phyloP scores from a whole-genome alignment of 2,888 invertebrate species.

The Calephelis perditalis region DNA sequence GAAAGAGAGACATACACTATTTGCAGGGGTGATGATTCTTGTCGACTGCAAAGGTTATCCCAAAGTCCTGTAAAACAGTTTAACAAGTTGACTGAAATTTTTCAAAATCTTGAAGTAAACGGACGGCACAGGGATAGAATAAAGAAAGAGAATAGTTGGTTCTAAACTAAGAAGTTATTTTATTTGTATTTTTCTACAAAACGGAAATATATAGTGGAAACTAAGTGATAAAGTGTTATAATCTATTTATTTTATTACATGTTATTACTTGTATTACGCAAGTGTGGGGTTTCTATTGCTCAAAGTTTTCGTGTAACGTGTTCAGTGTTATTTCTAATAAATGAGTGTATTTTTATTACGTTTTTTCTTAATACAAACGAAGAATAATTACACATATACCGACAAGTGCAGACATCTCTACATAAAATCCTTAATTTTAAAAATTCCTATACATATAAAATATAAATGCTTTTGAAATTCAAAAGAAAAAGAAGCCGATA shows the following conservation, averaged over 20 bases:
- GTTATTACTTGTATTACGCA: slow-evolving; percentile 38
- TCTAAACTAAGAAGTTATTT: slow-evolving; percentile 37
- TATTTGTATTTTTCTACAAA: slow-evolving; percentile 17
- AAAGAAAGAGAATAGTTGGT: slow-evolving; percentile 73
- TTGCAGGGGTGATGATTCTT: slow-evolving; percentile 43
- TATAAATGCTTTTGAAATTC: no score
- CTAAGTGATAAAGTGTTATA: slow-evolving; percentile 46
- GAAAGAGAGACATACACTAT: slow-evolving; percentile 53
- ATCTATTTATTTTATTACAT: slow-evolving; percentile 43
- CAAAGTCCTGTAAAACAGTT: slow-evolving; percentile 55
- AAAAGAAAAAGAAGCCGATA: no score
- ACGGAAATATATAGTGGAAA: slow-evolving; percentile 22
- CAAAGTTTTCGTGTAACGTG: slow-evolving; percentile 53
- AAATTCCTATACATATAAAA: no score
- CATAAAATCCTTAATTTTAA: no score
- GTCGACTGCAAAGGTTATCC: slow-evolving; percentile 49
- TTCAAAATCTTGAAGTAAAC: slow-evolving; percentile 62
- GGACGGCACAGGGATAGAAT: slow-evolving; percentile 58
- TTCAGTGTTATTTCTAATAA: slow-evolving; percentile 49
- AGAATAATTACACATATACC: no score
- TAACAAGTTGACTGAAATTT: slow-evolving; percentile 63
- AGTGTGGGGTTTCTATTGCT: slow-evolving; percentile 56
- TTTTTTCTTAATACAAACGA: no score
- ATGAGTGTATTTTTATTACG: slow-evolving; percentile 38
- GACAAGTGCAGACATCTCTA: no score